Evolutionary conservation across 2,113 vertebrate species (phyloP), one percentile per base, ranked within the genome.

Genomic region (Probosciger aterrimus): DNA sequence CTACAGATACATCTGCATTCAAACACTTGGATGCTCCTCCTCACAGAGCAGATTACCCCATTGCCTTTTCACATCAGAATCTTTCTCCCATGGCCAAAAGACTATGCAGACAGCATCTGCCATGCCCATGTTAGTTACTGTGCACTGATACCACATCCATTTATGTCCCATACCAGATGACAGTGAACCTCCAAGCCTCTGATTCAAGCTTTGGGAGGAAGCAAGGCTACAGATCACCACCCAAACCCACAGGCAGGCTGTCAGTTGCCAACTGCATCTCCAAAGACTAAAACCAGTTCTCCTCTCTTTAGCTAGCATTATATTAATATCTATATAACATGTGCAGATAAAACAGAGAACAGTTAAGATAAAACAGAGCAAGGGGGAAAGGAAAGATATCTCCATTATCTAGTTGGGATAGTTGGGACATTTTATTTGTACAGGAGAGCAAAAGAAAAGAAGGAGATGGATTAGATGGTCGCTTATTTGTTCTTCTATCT

Each of bases 81-180:
- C 65, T 14, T 41, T 43, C 86, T 50, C 13, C n/a, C n/a, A 0
- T 0, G 7, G 17, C 4, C 39, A 41, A 33, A 37, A 5, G 46
- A 10, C 24, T 16, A 14, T 2, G 9, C 43, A 49, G 43, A 14
- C 2, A 49, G 5, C 13, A 17, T 24, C 13, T 7, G 18, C 0
- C 3, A 25, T 7, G 3, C 24, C 81, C n/a, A 3, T 0, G 9
- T 5, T 4, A 22, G 22, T 22, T 8, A 18, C 27, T 18, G 68
- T 17, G 53, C 50, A 10, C 59, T 30, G 43, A 35, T 31, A n/a
- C 15, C 57, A 14, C 74, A 20, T 2, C 68, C 86, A 4, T 20
- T 3, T 10, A 31, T 2, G 3, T 10, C 84, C 39, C 24, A 0
- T 0, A 18, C 1, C 0, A 5, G 62, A 25, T 1, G 8, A 24